Evolutionary conservation across 2,113 vertebrate species (phyloP), one percentile per base, ranked within the genome.

Genomic region (Vimba vimba): DNA sequence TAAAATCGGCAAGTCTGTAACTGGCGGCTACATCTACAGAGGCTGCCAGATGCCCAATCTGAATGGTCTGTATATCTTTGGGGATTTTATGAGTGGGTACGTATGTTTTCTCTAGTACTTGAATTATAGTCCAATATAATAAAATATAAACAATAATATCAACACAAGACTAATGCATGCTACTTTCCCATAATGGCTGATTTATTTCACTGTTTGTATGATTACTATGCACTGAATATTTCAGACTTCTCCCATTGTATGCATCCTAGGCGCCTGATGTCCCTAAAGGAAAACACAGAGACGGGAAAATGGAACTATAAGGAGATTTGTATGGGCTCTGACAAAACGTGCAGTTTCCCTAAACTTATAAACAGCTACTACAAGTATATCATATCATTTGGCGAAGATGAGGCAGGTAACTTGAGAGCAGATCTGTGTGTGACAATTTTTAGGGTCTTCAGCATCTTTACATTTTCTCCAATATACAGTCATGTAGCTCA

Each of bases 51-150:
- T 95, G 94, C 96, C 96, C 43, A 96, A 96, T 87, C 94, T 96
- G 36, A 94, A 94, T 0, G 95, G 95, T 68, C 93, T 94, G 33
- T 96, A 96, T 88, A 94, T 96, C 52, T 96, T 96, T 81, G 96
- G 95, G 19, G 96, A 96, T 90, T 96, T 95, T 88, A 96, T 96
- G 96, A 96, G 95, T 11, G 96, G 96, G 95, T 96, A 79, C 8
- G 75, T 39, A 55, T 27, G 4, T 23, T 33, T 73, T 73, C 4
- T 25, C 4, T 39, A 36, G 68, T 64, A 23, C 73, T n/a, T 55
- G 19, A 55, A 52, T n/a, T 45, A 79, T n/a, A 59, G 50, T 21
- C 13, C 30, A 78, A 33, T 3, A 47, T 47, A 30, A 77, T 55
- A 52, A 21, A 52, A 13, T 47, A 39, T 10, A 7, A 30, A 25